These are phyloP conservation scores for Contarinia nasturtii DNA, from an alignment of 1,140 invertebrate genomes.

Conservation along the genomic window DNA sequence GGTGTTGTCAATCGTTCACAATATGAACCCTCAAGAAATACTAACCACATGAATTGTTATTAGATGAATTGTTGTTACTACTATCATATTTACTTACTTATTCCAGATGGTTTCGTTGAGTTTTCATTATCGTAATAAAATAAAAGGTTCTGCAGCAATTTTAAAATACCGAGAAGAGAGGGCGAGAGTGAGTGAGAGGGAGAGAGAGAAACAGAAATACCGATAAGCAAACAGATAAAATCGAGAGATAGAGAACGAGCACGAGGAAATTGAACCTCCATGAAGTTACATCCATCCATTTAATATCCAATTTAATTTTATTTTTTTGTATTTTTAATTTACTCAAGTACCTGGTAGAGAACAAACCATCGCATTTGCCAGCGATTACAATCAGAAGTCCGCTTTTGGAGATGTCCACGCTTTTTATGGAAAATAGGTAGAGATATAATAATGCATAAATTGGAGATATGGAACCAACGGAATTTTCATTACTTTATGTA, in stretches of 20 bases:
- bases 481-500: background rate
- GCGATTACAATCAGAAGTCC: conserved; percentile 65
- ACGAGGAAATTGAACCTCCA: no score
- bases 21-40: conserved; percentile 78
- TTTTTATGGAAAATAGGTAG: conserved; percentile 7
- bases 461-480: background rate
- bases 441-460: background rate
- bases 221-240: no score
- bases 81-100: no score
- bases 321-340: conserved; percentile 7
- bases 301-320: background rate
- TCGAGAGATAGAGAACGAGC: no score
- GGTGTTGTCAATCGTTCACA: conserved; percentile 46
- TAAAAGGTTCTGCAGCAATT: conserved; percentile 52
- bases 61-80: no score
- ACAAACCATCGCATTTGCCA: conserved; percentile 84
- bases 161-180: background rate
- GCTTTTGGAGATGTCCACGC: conserved; percentile 67
- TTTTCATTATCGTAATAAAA: conserved; percentile 81
- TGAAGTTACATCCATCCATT: background rate
- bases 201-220: background rate
- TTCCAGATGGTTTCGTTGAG: conserved; percentile 55
- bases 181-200: background rate
- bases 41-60: no score
- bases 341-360: conserved; percentile 55